A percentile compares a stretch with the other conserved stretches of the same genome.
Evolutionary conservation across 2,888 invertebrate genomes (phyloP).

Genomic region (Idaea aversata): DNA sequence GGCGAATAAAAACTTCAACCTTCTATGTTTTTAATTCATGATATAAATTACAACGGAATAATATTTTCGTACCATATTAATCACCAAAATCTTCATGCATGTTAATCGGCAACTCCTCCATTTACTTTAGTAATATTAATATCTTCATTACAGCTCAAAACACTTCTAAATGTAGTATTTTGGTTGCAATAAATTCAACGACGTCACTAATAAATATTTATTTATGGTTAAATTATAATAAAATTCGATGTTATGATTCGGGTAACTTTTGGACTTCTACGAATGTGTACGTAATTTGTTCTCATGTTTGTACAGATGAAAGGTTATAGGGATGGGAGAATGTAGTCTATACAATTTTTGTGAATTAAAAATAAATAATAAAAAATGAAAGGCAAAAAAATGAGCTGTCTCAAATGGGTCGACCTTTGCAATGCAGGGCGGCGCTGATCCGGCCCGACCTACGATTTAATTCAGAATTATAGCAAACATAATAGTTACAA

Average conservation of each 20-base stretch:
- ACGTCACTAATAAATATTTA: constrained; percentile 62
- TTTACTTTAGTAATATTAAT: constrained; percentile 43
- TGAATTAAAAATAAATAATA: no score
- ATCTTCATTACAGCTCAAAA: constrained; percentile 44
- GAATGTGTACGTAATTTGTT: constrained; percentile 70
- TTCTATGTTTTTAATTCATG: no score
- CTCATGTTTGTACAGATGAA: constrained; percentile 35
- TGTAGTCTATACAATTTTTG: neutral
- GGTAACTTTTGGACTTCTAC: constrained; percentile 54
- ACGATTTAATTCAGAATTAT: no score
- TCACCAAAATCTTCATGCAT: constrained; percentile 20
- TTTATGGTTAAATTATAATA: constrained; percentile 56
- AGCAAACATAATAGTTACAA: no score
- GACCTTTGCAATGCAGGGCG: no score
- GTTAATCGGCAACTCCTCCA: constrained; percentile 34
- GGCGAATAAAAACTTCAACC: no score
- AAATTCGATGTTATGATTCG: constrained; percentile 54
- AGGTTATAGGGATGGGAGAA: constrained; percentile 39
- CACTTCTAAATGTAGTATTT: constrained; percentile 38
- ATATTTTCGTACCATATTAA: constrained; percentile 9
- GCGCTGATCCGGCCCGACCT: no score
- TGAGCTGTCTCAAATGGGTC: no score
- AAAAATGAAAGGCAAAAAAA: no score
- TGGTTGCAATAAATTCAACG: constrained; percentile 47
- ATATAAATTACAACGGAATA: constrained; percentile 16